phyloP scores from a whole-genome alignment of 2,888 invertebrate species.

The Leptinotarsa rubiginosa region DNA sequence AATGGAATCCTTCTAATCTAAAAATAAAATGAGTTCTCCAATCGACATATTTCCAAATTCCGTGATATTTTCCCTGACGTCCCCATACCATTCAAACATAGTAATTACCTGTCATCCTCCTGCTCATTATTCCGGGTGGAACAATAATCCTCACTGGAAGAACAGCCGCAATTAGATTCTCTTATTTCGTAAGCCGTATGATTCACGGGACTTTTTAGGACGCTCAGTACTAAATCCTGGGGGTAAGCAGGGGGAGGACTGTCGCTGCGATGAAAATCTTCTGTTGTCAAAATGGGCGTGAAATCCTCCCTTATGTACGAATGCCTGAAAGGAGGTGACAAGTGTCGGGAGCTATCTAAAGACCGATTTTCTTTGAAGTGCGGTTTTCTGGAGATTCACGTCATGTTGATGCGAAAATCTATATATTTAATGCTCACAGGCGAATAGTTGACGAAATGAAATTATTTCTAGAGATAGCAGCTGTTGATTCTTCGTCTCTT shows the following conservation, averaged over 20 bases:
- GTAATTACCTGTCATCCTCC: constrained; percentile 48
- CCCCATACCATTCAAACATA: not conserved
- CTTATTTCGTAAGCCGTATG: constrained; percentile 59
- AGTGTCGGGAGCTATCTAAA: not conserved
- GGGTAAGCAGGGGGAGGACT: constrained; percentile 39
- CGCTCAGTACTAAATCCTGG: constrained; percentile 72
- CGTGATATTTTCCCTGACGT: not conserved
- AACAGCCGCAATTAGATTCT: constrained; percentile 46
- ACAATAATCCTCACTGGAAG: constrained; percentile 41
- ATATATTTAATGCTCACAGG: not conserved
- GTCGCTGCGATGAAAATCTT: constrained; percentile 32
- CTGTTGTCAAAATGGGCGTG: constrained; percentile 32
- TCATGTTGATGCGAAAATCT: not conserved
- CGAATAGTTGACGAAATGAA: not conserved
- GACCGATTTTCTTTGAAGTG: not conserved
- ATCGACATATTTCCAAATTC: not conserved
- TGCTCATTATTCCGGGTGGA: constrained; percentile 31
- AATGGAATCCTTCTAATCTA: no score
- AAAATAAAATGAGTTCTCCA: no score
- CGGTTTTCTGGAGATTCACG: constrained; percentile 1
- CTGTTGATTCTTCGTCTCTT: not conserved
- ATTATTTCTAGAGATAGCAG: not conserved
- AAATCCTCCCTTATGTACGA: constrained; percentile 43
- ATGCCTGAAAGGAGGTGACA: constrained; percentile 34
- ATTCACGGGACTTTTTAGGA: constrained; percentile 71